phyloP scores from a whole-genome alignment of 1,140 invertebrate species.

The Lucilia sericata region DNA sequence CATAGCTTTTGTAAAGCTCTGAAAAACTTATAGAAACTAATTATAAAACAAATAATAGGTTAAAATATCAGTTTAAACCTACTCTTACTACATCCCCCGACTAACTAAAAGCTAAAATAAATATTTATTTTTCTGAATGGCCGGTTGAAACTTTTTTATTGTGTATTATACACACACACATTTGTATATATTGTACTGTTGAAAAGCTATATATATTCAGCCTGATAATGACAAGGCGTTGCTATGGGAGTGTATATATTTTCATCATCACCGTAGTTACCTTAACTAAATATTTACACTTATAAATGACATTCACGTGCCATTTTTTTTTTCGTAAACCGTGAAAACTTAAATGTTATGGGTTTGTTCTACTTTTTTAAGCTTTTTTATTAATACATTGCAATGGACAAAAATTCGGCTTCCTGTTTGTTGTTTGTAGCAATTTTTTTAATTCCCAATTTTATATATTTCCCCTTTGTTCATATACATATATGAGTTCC shows the following conservation, averaged over 20 bases:
- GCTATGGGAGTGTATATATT: background rate
- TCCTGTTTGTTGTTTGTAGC: background rate
- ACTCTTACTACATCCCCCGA: too few species aligned
- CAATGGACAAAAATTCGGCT: background rate
- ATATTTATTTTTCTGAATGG: too few species aligned
- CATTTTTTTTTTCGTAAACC: background rate
- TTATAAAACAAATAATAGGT: too few species aligned
- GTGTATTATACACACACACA: too few species aligned
- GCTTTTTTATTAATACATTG: background rate
- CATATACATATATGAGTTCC: background rate
- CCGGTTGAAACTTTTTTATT: too few species aligned
- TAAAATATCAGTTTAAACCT: too few species aligned
- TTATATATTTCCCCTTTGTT: background rate
- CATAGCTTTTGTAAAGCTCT: too few species aligned
- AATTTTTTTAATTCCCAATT: background rate
- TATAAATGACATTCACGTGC: conserved; percentile 29
- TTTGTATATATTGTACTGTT: too few species aligned
- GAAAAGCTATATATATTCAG: too few species aligned
- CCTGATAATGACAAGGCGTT: background rate
- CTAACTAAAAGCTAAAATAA: too few species aligned
- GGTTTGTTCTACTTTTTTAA: conserved; percentile 12
- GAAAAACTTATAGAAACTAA: too few species aligned
- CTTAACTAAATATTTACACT: conserved; percentile 24
- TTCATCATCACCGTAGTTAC: background rate
- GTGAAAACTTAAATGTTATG: background rate